A percentile compares a stretch with the other conserved stretches of the same genome.
phyloP scores from a whole-genome alignment of 2,113 vertebrate genomes.

The Cygnus atratus region DNA sequence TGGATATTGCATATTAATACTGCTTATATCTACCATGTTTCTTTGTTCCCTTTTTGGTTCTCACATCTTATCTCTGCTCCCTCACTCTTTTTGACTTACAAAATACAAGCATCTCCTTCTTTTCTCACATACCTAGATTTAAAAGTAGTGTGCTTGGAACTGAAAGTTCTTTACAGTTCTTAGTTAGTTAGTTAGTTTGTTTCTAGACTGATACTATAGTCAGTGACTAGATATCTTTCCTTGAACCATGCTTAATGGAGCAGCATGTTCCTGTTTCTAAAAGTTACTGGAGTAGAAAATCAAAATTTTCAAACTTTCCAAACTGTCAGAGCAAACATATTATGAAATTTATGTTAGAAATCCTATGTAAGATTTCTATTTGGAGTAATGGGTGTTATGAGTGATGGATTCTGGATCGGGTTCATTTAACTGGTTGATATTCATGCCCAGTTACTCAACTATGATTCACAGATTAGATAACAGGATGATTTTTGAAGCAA shows the following conservation, averaged over 20 bases:
- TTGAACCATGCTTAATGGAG: background rate
- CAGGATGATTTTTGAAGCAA: background rate
- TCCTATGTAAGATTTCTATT: background rate
- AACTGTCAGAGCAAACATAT: background rate
- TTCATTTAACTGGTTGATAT: background rate
- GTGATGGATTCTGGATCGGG: background rate
- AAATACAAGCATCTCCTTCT: background rate
- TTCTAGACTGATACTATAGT: background rate
- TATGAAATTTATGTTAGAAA: background rate
- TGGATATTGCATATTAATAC: background rate
- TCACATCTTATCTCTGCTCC: background rate
- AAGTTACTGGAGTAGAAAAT: background rate
- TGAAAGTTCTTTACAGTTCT: background rate
- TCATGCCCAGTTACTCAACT: background rate
- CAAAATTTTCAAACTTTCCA: background rate
- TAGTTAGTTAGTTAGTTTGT: background rate
- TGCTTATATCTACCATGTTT: background rate
- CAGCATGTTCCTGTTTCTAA: background rate
- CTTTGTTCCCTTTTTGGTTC: background rate
- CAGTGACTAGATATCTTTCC: background rate
- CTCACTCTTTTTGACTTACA: background rate
- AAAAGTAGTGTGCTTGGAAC: background rate
- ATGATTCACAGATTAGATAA: background rate
- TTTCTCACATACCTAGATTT: background rate
- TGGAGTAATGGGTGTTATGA: background rate